Evolutionary conservation across 2,888 invertebrate species (phyloP).

Genomic region (Lepidochrysops patricia): DNA sequence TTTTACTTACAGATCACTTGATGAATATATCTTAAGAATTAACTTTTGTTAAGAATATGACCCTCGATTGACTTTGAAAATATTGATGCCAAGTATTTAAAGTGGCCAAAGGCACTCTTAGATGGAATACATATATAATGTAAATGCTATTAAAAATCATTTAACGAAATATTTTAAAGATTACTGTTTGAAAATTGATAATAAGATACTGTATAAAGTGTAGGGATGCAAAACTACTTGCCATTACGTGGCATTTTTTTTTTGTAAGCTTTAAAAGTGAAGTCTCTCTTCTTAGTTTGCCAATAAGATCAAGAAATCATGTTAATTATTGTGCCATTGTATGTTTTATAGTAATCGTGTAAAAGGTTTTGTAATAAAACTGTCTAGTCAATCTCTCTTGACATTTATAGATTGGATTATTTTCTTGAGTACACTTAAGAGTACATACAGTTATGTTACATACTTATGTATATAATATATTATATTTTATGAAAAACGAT

Average conservation of each 20-base stretch:
- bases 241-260: too few relatives aligned
- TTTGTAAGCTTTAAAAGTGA: neutral
- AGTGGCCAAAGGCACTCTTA: too few relatives aligned
- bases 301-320: slow-evolving; percentile 1
- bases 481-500: neutral
- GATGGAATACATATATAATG: too few relatives aligned
- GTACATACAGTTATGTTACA: too few relatives aligned
- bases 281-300: neutral
- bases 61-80: too few relatives aligned
- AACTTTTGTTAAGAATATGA: too few relatives aligned
- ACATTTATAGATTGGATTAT: neutral
- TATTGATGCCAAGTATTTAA: too few relatives aligned
- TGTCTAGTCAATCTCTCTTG: slow-evolving; percentile 7
- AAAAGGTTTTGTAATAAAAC: neutral
- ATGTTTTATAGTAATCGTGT: neutral
- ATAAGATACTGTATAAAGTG: too few relatives aligned
- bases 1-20: neutral
- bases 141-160: neutral
- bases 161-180: too few relatives aligned
- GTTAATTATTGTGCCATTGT: slow-evolving; percentile 4
- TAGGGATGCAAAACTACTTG: too few relatives aligned
- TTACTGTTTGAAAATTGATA: too few relatives aligned
- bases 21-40: too few relatives aligned
- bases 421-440: neutral
- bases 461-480: neutral